A percentile compares a stretch with the other conserved stretches of the same genome.
phyloP scores from a whole-genome alignment of 1,140 invertebrate species.

The Neuroterus valhalla region DNA sequence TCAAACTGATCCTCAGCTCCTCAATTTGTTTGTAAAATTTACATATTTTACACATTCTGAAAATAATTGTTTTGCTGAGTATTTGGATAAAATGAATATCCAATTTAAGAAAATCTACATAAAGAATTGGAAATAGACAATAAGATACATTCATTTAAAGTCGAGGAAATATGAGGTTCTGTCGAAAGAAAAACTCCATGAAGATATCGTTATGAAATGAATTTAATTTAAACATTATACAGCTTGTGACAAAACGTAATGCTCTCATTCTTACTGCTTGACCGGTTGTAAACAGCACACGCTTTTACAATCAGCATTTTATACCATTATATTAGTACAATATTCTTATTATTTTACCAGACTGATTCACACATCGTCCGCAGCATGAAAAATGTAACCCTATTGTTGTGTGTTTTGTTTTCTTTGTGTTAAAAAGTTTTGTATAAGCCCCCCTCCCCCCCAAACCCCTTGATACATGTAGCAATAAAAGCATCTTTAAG shows the following conservation, averaged over 20 bases:
- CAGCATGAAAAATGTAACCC: slow-evolving; percentile 65
- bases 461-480: slow-evolving; percentile 46
- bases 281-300: slow-evolving; percentile 69
- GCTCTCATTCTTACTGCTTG: slow-evolving; percentile 67
- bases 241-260: slow-evolving; percentile 71
- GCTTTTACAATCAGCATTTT: slow-evolving; percentile 72
- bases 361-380: slow-evolving; percentile 70
- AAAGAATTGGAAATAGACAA: background rate
- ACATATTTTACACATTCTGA: no score
- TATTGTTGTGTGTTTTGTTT: slow-evolving; percentile 46
- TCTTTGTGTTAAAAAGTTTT: slow-evolving; percentile 54
- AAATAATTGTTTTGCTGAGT: no score
- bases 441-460: slow-evolving; percentile 35
- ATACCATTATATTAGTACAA: slow-evolving; percentile 71
- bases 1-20: no score
- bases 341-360: slow-evolving; percentile 67
- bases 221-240: slow-evolving; percentile 74
- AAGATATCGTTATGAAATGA: slow-evolving; percentile 70
- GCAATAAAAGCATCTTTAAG: slow-evolving; percentile 68
- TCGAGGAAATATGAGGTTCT: background rate
- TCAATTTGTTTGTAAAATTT: no score
- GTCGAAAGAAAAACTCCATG: slow-evolving; percentile 42
- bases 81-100: no score
- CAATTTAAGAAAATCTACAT: no score
- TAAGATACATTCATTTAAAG: background rate